A percentile compares a stretch with the other conserved stretches of the same genome.
Evolutionary conservation across 53 echinoderm and acorn worm species (phyloP).

Genomic region (Holothuria leucospilota): DNA sequence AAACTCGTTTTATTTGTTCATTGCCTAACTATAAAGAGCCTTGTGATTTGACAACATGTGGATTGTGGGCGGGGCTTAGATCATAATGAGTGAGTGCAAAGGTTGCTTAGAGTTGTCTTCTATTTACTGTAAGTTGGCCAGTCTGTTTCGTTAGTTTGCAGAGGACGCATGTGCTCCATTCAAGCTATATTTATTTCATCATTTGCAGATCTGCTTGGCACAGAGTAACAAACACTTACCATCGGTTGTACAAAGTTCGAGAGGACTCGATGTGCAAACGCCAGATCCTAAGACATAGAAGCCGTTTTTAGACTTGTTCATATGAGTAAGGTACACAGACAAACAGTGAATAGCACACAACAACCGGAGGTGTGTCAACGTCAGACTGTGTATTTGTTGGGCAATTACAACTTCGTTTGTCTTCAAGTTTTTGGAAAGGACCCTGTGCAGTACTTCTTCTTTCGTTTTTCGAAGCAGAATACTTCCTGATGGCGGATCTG

Average conservation of each 20-base stretch:
- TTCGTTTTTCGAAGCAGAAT: too few species aligned
- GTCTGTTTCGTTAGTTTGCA: slow-evolving; percentile 22
- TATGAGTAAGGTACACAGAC: slow-evolving; percentile 29
- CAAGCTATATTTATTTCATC: neutral
- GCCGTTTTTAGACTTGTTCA: slow-evolving; percentile 23
- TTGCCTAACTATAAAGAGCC: slow-evolving; percentile 8
- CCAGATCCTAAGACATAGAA: neutral
- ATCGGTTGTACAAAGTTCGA: slow-evolving; percentile 26
- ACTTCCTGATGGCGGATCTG: slow-evolving; percentile 76
- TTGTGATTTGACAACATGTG: neutral
- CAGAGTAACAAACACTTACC: slow-evolving; percentile 25
- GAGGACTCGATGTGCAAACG: slow-evolving; percentile 17
- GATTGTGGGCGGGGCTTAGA: slow-evolving; percentile 7
- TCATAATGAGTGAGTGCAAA: slow-evolving; percentile 15
- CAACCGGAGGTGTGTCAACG: slow-evolving; percentile 5
- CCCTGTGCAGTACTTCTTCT: too few species aligned
- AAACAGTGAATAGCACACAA: slow-evolving; percentile 6
- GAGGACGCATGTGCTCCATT: slow-evolving; percentile 25
- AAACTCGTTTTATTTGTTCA: slow-evolving; percentile 21
- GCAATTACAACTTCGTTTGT: neutral
- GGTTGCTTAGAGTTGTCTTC: neutral
- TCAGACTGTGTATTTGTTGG: neutral
- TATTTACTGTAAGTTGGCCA: neutral
- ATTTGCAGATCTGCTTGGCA: slow-evolving; percentile 38
- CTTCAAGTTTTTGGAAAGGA: too few species aligned